Evolutionary conservation across 2,888 invertebrate species (phyloP), one percentile per base, ranked within the genome.

Genomic region (Lasioglossum figueresi): DNA sequence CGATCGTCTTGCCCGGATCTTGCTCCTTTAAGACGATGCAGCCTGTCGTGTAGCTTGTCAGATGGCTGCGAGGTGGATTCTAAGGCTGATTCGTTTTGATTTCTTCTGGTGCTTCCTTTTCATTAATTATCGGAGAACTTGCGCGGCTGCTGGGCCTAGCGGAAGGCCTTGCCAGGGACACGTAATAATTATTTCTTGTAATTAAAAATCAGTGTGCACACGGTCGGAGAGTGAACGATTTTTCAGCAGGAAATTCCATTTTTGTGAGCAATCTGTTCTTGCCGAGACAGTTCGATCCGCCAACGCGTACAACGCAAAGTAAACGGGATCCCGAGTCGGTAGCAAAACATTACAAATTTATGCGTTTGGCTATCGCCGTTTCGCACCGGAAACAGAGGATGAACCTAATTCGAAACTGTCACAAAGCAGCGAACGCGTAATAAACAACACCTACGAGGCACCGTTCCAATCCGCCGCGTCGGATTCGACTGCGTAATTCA

Each of bases 401-500:
- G 31, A 48, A 45, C 19, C 16, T 6, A 56, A 16, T 56, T n/a
- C 16, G 16, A 45, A 8, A 12, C 40, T 23, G 72, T 59, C 48
- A n/a, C 40, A 8, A 66, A 27, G 16, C 82, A 43, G 23, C 23
- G 27, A n/a, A 16, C 16, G 5, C n/a, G 52, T 34, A 77, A 74
- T 74, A 75, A 83, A 82, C 45, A 31, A 82, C 77, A 43, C 73
- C 83, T 43, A 70, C 59, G 19, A 14, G n/a, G n/a, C 27, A 27
- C 2, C 40, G 70, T 52, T 66, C 48, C n/a, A 14, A 59, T 12
- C 27, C 59, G 59, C 59, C 59, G 56, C 34, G 31, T 52, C 34
- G 45, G 72, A 75, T 56, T 84, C 34, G 56, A 4, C 16, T 27
- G 12, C 40, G 59, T 78, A 78, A 85, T 79, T 79, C 63, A 74